Evolutionary conservation across 2,113 vertebrate species (phyloP).

Genomic region (Elaphurus davidianus): DNA sequence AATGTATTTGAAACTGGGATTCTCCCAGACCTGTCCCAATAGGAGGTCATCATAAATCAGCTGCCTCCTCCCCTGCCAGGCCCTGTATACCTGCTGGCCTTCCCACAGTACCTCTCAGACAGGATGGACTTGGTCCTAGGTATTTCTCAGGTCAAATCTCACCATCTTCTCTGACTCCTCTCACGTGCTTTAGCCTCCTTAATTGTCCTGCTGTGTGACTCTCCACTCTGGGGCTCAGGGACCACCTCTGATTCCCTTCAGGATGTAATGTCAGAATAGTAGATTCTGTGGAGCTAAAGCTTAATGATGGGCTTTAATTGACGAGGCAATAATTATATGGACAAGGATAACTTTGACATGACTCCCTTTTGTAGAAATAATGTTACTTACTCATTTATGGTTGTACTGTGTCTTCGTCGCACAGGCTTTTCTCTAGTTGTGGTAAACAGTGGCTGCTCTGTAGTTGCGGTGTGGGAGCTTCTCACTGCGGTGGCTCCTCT

Average conservation of each 20-base stretch:
- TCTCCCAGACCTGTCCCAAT: background rate
- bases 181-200: background rate
- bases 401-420: rapidly evolving
- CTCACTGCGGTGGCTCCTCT: rapidly evolving
- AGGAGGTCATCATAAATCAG: background rate
- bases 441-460: background rate
- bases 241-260: background rate
- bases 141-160: background rate
- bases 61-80: background rate
- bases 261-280: background rate
- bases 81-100: background rate
- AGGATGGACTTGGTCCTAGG: background rate
- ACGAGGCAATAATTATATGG: background rate
- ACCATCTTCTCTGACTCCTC: background rate
- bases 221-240: background rate
- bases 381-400: background rate
- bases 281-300: background rate
- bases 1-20: background rate
- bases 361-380: background rate
- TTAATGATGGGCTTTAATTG: background rate
- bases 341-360: background rate
- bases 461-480: background rate
- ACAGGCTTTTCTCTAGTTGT: background rate
- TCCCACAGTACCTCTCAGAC: background rate
- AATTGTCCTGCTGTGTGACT: background rate